Base-by-base conservation (phyloP, 37 sponge, comb jelly and placozoan species). In the Sycon ciliatum region DNA sequence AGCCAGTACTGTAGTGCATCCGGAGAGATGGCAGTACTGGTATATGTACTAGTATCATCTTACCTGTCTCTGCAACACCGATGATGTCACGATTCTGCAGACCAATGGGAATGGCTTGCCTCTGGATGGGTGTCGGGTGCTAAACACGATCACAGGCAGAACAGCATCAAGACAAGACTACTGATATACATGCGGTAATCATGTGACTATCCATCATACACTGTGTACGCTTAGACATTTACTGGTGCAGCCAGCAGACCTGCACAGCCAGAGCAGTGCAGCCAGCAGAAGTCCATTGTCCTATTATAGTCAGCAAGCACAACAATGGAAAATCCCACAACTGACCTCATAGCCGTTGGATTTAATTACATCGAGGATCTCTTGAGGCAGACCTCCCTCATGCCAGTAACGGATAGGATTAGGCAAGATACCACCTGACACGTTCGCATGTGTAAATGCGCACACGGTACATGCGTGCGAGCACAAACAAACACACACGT, bases 21-120 rank as follows among this genome's bases (percentile, higher is more conserved):
- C n/a, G n/a, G n/a, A n/a, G n/a, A n/a, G n/a, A n/a, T n/a, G n/a
- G n/a, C n/a, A n/a, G n/a, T n/a, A n/a, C n/a, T n/a, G n/a, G n/a
- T n/a, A n/a, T n/a, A n/a, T n/a, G n/a, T n/a, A n/a, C n/a, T n/a
- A n/a, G n/a, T n/a, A n/a, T n/a, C n/a, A n/a, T n/a, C n/a, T 24
- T 27, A 84, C 93, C 98, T 39, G 98, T 96, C 67, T 96, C 98
- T 46, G 98, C 98, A 28, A 96, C 84, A 13, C 98, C 98, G 69
- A 96, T 96, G 56, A 96, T 81, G 55, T 96, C 98, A 23, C 98
- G 81, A 66, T 96, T 96, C 79, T 91, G 92, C 0, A 96, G 78
- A 6, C 98, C 98, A 32, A 96, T 91, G 0, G 98, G 92, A 20
- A 96, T 91, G 27, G 92, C 98, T 58, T 92, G 93, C 36, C 98